A percentile compares a stretch with the other conserved stretches of the same genome.
phyloP scores from a whole-genome alignment of 2,888 invertebrate genomes.

The Xestobium rufovillosum region DNA sequence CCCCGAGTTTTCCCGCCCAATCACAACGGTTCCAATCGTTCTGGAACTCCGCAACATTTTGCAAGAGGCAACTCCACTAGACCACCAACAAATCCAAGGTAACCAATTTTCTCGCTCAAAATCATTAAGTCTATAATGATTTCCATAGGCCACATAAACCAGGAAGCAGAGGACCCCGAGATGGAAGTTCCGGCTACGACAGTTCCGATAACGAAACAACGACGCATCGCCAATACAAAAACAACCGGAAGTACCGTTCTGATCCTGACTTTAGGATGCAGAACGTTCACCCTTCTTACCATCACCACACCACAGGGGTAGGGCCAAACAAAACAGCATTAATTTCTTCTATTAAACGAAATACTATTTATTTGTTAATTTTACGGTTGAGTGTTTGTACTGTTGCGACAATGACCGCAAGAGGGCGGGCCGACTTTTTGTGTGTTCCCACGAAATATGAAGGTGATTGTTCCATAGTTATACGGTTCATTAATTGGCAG shows the following conservation, averaged over 20 bases:
- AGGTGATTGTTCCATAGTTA: no score
- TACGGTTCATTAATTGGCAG: no score
- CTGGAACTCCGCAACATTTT: conserved; percentile 52
- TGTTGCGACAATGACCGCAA: no score
- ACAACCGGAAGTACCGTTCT: conserved; percentile 70
- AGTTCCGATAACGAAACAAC: conserved; percentile 79
- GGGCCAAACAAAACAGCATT: conserved; percentile 23
- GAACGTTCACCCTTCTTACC: conserved; percentile 51
- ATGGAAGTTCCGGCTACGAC: conserved; percentile 88
- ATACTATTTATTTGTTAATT: no score
- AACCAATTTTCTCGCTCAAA: no score
- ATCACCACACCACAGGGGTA: conserved; percentile 44
- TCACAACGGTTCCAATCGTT: conserved; percentile 62
- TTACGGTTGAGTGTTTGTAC: no score
- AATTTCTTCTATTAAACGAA: no score
- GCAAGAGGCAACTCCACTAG: conserved; percentile 42
- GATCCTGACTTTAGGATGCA: conserved; percentile 79
- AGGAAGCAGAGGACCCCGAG: conserved; percentile 58
- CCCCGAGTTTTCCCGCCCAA: conserved; percentile 87
- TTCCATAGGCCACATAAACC: conserved; percentile 48
- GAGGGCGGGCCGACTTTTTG: background rate
- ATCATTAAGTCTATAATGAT: background rate
- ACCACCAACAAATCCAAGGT: conserved; percentile 47
- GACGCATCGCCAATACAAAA: conserved; percentile 52
- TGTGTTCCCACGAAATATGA: no score